Evolutionary conservation across 2,797 vertebrate species (phyloP).

Genomic region (Melanotaenia pygmaea): DNA sequence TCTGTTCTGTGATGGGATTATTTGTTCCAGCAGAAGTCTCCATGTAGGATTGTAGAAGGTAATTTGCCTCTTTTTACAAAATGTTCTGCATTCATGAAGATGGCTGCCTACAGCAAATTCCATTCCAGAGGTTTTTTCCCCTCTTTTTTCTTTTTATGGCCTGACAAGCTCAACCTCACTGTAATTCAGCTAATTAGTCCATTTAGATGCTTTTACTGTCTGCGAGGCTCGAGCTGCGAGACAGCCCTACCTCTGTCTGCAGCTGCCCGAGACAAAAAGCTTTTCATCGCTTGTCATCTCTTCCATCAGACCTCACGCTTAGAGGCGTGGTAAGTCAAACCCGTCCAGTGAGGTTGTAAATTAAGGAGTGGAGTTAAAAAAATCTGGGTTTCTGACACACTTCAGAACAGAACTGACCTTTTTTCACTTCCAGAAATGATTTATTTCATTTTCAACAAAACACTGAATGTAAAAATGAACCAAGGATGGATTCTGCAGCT

Average conservation of each 20-base stretch:
- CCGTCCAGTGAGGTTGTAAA: slow-evolving; percentile 59
- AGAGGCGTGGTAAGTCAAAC: slow-evolving; percentile 60
- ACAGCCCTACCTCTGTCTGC: slow-evolving; percentile 78
- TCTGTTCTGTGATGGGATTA: slow-evolving; percentile 12
- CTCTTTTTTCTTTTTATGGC: slow-evolving; percentile 54
- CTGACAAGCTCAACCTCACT: slow-evolving; percentile 79
- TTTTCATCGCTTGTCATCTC: slow-evolving; percentile 76
- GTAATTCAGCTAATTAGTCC: slow-evolving; percentile 83
- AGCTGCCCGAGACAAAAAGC: slow-evolving; percentile 75
- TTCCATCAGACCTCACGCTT: slow-evolving; percentile 56
- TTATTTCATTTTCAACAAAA: neutral
- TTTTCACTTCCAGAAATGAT: neutral
- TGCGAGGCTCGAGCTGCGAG: slow-evolving; percentile 63
- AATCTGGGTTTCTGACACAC: slow-evolving; percentile 40
- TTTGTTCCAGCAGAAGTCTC: slow-evolving; percentile 19
- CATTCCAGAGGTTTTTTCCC: slow-evolving; percentile 59
- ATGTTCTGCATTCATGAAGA: slow-evolving; percentile 70
- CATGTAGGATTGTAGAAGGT: slow-evolving; percentile 61
- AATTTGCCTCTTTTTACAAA: slow-evolving; percentile 66
- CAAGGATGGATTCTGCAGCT: neutral
- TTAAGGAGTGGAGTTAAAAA: slow-evolving; percentile 61
- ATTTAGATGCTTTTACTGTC: slow-evolving; percentile 77
- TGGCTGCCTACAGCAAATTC: slow-evolving; percentile 79
- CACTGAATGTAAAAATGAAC: neutral
- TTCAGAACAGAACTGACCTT: slow-evolving; percentile 5